These are phyloP conservation scores for Trissonchulus latispiculum DNA, from an alignment of 2,888 invertebrate genomes.

Conservation along the genomic window DNA sequence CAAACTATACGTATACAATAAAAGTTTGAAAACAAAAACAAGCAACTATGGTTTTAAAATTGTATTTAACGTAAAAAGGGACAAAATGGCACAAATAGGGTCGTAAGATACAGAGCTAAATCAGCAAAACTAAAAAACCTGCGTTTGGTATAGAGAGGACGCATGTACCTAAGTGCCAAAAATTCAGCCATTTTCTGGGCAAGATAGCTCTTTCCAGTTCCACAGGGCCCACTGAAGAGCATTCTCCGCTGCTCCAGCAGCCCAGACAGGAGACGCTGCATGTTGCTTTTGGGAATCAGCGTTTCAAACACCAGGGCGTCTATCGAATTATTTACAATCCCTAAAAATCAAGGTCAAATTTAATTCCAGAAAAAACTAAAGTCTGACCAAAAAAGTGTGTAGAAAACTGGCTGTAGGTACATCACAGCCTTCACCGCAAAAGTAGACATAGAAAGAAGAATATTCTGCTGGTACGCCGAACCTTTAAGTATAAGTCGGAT, in stretches of 20 bases:
- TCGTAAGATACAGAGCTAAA: too few relatives aligned
- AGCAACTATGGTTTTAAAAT: background rate
- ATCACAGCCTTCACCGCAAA: too few relatives aligned
- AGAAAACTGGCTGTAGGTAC: too few relatives aligned
- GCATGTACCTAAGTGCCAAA: constrained; percentile 52
- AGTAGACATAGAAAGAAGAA: too few relatives aligned
- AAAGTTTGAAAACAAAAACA: background rate
- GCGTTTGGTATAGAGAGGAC: too few relatives aligned
- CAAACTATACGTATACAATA: background rate
- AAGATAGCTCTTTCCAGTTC: constrained; percentile 85
- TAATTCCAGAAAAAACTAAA: background rate
- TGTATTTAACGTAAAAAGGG: too few relatives aligned
- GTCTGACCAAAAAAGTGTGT: too few relatives aligned
- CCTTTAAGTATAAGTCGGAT: background rate
- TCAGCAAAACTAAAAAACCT: too few relatives aligned
- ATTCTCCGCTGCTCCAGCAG: constrained; percentile 82
- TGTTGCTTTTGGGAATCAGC: constrained; percentile 85
- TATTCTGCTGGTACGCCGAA: too few relatives aligned
- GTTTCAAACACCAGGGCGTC: constrained; percentile 90
- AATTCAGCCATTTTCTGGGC: constrained; percentile 89
- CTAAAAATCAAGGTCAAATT: constrained; percentile 32
- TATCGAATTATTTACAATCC: constrained; percentile 70
- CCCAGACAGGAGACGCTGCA: constrained; percentile 79
- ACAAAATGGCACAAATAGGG: too few relatives aligned
- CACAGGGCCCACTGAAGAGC: constrained; percentile 88